phyloP scores from a whole-genome alignment of 2,888 invertebrate species.

The Rotaria socialis region DNA sequence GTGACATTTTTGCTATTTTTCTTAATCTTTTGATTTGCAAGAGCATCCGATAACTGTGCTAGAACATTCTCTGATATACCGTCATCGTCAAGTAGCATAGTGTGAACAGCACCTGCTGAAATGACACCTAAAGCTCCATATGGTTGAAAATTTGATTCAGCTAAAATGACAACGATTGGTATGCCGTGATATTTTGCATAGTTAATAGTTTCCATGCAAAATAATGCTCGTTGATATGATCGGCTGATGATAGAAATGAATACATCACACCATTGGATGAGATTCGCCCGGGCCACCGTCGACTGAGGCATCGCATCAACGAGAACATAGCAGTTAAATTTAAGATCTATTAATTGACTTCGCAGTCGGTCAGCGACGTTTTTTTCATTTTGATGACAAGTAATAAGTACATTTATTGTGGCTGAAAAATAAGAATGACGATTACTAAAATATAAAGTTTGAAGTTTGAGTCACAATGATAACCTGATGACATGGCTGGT shows the following conservation, averaged over 20 bases:
- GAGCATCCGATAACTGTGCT: neutral
- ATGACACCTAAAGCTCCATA: slow-evolving; percentile 34
- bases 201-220: slow-evolving; percentile 23
- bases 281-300: neutral
- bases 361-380: neutral
- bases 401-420: neutral
- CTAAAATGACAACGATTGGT: neutral
- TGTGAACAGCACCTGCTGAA: neutral
- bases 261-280: neutral
- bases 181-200: neutral
- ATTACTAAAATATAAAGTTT: neutral
- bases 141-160: neutral
- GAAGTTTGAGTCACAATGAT: neutral
- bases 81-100: neutral
- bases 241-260: neutral
- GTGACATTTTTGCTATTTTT: neutral
- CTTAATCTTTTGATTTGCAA: neutral
- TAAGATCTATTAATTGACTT: neutral
- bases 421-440: neutral
- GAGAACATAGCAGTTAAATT: neutral
- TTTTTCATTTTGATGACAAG: neutral
- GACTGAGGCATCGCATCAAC: neutral
- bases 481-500: neutral
- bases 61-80: neutral
- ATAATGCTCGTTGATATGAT: neutral